These are phyloP conservation scores for Aratinga solstitialis DNA, from an alignment of 2,797 vertebrate species.

Conservation along the genomic window DNA sequence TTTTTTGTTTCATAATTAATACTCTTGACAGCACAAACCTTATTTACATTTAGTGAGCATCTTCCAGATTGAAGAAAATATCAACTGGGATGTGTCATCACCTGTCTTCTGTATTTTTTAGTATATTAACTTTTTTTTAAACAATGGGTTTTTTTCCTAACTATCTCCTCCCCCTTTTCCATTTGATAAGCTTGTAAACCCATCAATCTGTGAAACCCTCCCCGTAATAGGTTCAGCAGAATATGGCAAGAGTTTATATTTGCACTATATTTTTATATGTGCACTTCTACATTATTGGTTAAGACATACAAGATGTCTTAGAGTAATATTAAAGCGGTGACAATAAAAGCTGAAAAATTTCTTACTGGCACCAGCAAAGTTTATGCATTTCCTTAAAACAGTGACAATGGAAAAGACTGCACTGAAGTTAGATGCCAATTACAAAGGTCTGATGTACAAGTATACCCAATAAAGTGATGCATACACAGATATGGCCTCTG, in stretches of 20 bases:
- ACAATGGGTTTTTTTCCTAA: not conserved
- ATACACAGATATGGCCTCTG: not conserved
- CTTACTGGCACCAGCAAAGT: not conserved
- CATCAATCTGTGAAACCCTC: not conserved
- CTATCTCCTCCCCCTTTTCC: not conserved
- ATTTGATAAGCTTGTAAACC: not conserved
- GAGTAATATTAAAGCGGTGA: not conserved
- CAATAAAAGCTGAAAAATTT: not conserved
- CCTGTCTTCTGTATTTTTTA: not conserved
- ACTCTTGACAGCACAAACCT: not conserved
- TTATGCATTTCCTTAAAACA: not conserved
- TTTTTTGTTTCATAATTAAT: not conserved
- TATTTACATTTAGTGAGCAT: not conserved
- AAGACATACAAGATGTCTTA: not conserved
- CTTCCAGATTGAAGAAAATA: not conserved
- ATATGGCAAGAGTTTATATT: not conserved
- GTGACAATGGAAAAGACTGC: not conserved
- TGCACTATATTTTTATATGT: not conserved
- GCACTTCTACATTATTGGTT: not conserved
- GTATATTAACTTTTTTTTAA: not conserved
- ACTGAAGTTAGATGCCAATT: not conserved
- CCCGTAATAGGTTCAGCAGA: not conserved
- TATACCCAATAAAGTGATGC: not conserved
- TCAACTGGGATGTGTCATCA: not conserved
- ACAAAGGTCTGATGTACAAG: not conserved